A percentile compares a stretch with the other conserved stretches of the same genome.
Evolutionary conservation across 2,797 vertebrate species (phyloP).

Genomic region (Manis crassicaudata): DNA sequence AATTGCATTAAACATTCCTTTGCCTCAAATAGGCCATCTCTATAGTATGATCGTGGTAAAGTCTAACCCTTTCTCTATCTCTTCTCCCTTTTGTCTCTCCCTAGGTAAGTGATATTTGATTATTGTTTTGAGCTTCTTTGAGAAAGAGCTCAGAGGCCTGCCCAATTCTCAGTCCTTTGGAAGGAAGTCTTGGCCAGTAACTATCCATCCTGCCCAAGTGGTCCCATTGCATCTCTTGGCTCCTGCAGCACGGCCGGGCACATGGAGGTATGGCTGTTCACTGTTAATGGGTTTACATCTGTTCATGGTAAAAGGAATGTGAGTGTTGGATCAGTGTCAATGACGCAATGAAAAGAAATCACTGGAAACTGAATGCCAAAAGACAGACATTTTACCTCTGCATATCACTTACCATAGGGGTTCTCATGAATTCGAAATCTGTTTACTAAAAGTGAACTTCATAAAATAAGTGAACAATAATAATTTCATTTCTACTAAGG

Average conservation of each 20-base stretch:
- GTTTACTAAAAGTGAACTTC: neutral
- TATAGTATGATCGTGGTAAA: constrained; percentile 45
- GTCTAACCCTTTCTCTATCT: constrained; percentile 60
- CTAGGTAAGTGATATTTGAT: constrained; percentile 87
- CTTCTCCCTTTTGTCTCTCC: constrained; percentile 59
- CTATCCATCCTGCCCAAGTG: neutral
- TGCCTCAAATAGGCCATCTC: constrained; percentile 55
- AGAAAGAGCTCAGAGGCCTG: constrained; percentile 69
- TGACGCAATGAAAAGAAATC: neutral
- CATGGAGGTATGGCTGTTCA: constrained; percentile 57
- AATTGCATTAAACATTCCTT: constrained; percentile 67
- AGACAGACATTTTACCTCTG: neutral
- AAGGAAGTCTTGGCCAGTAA: constrained; percentile 18
- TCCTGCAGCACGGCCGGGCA: neutral
- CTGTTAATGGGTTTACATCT: neutral
- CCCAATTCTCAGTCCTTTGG: constrained; percentile 39
- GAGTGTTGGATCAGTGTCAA: neutral
- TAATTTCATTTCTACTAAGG: neutral
- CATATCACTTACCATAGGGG: neutral
- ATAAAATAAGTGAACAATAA: constrained; percentile 1
- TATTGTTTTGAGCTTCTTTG: constrained; percentile 78
- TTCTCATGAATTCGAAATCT: neutral
- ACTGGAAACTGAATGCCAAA: neutral
- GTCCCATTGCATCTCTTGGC: neutral
- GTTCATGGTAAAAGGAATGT: neutral